A percentile compares a stretch with the other conserved stretches of the same genome.
phyloP scores from a whole-genome alignment of 1,140 invertebrate genomes.

The Panagrolaimus sp. region DNA sequence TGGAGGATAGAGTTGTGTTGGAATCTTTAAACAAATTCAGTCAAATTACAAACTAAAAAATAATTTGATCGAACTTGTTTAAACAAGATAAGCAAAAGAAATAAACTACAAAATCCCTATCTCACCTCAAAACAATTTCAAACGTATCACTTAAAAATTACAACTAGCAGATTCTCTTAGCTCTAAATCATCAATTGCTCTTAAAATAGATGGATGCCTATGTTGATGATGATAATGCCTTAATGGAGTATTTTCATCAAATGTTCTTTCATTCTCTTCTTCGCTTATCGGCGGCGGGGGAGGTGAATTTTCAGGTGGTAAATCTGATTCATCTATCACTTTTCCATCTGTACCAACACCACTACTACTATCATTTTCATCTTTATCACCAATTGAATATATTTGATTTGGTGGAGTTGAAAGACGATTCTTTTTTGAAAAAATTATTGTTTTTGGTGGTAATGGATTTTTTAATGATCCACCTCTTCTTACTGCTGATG shows the following conservation, averaged over 20 bases:
- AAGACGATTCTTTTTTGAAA: neutral
- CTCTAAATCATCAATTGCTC: constrained; percentile 21
- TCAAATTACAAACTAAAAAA: no score
- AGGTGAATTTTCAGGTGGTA: constrained; percentile 1
- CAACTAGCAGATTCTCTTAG: constrained; percentile 33
- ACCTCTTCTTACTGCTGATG: constrained; percentile 21
- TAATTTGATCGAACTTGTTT: no score
- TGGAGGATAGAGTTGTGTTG: no score
- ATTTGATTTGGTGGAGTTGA: neutral
- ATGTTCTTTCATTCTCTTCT: neutral
- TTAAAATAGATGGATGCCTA: neutral
- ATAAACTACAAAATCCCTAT: no score
- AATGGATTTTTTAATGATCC: constrained; percentile 21
- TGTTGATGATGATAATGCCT: constrained; percentile 18
- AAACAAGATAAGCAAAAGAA: no score
- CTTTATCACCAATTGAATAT: neutral
- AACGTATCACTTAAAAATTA: constrained; percentile 25
- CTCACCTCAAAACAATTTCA: no score
- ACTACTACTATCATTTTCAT: neutral
- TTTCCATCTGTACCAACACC: neutral
- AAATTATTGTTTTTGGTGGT: neutral
- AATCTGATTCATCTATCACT: neutral
- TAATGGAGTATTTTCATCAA: neutral
- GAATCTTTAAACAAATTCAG: no score
- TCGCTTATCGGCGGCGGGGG: constrained; percentile 10